Evolutionary conservation across 2,797 vertebrate species (phyloP).

Genomic region (Scleropages formosus): DNA sequence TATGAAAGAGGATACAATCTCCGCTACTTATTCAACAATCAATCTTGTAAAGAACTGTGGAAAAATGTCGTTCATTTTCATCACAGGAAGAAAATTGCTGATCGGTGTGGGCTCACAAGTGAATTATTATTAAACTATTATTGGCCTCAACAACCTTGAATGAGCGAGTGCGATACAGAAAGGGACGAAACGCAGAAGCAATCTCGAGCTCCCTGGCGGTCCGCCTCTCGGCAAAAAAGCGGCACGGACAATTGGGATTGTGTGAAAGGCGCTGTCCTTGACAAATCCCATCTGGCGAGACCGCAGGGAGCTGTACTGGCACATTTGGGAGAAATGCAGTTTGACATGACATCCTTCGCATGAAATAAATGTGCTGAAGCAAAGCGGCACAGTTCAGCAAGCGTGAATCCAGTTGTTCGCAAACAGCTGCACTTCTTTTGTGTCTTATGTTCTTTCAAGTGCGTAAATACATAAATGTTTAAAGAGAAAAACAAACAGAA

Average conservation of each 20-base stretch:
- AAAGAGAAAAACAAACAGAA: background rate
- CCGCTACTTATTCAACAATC: too few species aligned
- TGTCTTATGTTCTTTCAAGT: background rate
- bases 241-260: background rate
- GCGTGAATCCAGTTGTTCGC: too few species aligned
- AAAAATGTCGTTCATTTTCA: too few species aligned
- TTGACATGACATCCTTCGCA: background rate
- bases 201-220: background rate
- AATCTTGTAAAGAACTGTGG: too few species aligned
- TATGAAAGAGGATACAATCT: too few species aligned
- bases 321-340: background rate
- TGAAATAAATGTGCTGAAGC: background rate
- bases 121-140: background rate
- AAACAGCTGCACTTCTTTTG: background rate
- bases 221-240: background rate
- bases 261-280: background rate
- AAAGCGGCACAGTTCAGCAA: too few species aligned
- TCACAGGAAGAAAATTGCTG: background rate
- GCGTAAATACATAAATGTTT: background rate
- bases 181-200: background rate
- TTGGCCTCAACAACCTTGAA: background rate
- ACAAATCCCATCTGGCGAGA: background rate
- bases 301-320: background rate
- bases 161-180: background rate
- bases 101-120: background rate